A percentile compares a stretch with the other conserved stretches of the same genome.
Conservation (phyloP, 2,888 invertebrate genomes). For the Boloria selene region DNA sequence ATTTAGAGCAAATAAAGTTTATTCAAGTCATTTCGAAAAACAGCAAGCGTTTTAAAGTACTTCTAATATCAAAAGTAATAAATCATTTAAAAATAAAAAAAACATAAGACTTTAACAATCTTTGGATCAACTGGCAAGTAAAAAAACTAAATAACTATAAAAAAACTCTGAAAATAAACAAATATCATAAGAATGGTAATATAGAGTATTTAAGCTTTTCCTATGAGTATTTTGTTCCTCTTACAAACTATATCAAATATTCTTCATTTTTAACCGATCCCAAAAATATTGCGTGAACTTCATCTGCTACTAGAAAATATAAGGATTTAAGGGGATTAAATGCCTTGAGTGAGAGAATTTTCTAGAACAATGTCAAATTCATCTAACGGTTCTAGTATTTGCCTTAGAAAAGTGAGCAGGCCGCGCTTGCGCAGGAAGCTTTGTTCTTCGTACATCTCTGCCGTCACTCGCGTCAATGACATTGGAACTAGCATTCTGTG, state of each 20-base stretch:
- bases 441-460: constrained; percentile 97
- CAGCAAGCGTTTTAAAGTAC: background rate
- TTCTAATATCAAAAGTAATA: background rate
- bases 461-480: constrained; percentile 93
- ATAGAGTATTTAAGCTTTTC: constrained; percentile 39
- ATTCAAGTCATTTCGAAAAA: too few relatives aligned
- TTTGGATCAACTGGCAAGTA: constrained; percentile 74
- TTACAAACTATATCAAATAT: constrained; percentile 31
- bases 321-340: constrained; percentile 49
- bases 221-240: constrained; percentile 40
- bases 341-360: constrained; percentile 89
- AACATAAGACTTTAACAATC: constrained; percentile 50
- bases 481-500: constrained; percentile 96
- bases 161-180: constrained; percentile 63
- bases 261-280: constrained; percentile 16
- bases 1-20: too few relatives aligned
- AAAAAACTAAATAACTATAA: constrained; percentile 55
- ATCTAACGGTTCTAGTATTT: constrained; percentile 94
- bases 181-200: constrained; percentile 47
- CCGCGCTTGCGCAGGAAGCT: constrained; percentile 95
- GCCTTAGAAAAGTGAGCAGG: constrained; percentile 92
- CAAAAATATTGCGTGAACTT: constrained; percentile 30
- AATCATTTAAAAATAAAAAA: constrained; percentile 3
- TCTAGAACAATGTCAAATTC: constrained; percentile 94
- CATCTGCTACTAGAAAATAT: constrained; percentile 34